A percentile compares a stretch with the other conserved stretches of the same genome.
Evolutionary conservation across 2,797 vertebrate species (phyloP).

Genomic region (Lemur catta): DNA sequence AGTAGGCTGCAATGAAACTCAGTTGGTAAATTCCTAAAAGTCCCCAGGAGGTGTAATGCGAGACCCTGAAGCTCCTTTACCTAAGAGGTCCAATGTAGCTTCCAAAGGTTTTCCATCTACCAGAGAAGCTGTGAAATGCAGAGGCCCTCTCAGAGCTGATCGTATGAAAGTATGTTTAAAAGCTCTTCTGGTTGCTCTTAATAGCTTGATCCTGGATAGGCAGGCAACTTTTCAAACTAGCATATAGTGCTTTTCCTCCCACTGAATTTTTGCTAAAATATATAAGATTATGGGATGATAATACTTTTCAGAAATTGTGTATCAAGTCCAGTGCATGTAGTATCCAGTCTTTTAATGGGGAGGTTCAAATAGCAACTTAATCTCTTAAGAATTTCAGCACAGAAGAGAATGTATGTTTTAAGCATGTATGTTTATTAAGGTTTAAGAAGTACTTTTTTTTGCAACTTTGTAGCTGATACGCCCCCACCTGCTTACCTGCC

Average conservation of each 20-base stretch:
- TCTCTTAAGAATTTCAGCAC: slow-evolving; percentile 59
- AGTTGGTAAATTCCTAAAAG: neutral
- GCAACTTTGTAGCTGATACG: slow-evolving; percentile 89
- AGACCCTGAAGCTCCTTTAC: neutral
- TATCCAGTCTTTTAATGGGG: neutral
- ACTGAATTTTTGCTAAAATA: neutral
- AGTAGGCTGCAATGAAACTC: neutral
- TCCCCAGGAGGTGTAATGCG: neutral
- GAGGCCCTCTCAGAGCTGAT: neutral
- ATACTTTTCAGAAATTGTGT: slow-evolving; percentile 17
- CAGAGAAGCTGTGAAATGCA: neutral
- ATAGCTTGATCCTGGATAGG: no score
- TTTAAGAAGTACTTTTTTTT: slow-evolving; percentile 50
- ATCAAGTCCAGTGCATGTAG: neutral
- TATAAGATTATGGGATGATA: neutral
- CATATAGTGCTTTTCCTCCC: neutral
- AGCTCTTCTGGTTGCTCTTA: neutral
- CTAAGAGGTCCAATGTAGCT: neutral
- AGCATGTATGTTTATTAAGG: slow-evolving; percentile 53
- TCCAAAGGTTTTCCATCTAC: neutral
- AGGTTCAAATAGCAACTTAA: slow-evolving; percentile 58
- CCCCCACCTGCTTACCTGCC: slow-evolving; percentile 98
- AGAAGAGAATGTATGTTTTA: slow-evolving; percentile 41
- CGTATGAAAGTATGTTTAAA: neutral
- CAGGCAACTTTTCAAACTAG: neutral